Conservation (phyloP, 1,140 invertebrate species). For the Saccostrea echinata region DNA sequence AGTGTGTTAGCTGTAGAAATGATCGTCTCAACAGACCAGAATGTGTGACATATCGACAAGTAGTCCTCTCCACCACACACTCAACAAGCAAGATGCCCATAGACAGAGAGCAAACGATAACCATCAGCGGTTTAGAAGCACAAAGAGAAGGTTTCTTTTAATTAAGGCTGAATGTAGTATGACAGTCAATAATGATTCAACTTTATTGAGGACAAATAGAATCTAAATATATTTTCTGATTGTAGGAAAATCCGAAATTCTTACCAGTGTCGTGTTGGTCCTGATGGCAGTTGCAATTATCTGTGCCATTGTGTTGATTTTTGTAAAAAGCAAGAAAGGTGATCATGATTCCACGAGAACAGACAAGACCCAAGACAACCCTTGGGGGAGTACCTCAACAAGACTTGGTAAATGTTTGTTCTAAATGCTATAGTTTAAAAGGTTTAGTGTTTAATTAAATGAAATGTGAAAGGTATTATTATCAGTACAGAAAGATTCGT, state of each 20-base stretch:
- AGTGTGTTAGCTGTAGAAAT: slow-evolving; percentile 7
- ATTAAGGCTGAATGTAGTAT: neutral
- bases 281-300: neutral
- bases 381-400: neutral
- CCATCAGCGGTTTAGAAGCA: neutral
- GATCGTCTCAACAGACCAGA: neutral
- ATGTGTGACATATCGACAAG: neutral
- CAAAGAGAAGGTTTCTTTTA: neutral
- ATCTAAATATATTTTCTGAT: neutral
- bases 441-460: no score
- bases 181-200: neutral
- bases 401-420: neutral
- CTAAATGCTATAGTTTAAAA: no score
- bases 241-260: neutral
- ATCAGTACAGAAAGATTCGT: no score
- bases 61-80: neutral
- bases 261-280: neutral
- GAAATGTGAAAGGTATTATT: no score
- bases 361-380: neutral
- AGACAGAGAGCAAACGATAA: neutral
- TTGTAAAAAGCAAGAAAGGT: neutral
- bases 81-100: neutral
- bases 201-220: neutral
- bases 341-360: neutral
- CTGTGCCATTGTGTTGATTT: neutral